Evolutionary conservation across 1,140 invertebrate genomes (phyloP).

Genomic region (Nilaparvata lugens): DNA sequence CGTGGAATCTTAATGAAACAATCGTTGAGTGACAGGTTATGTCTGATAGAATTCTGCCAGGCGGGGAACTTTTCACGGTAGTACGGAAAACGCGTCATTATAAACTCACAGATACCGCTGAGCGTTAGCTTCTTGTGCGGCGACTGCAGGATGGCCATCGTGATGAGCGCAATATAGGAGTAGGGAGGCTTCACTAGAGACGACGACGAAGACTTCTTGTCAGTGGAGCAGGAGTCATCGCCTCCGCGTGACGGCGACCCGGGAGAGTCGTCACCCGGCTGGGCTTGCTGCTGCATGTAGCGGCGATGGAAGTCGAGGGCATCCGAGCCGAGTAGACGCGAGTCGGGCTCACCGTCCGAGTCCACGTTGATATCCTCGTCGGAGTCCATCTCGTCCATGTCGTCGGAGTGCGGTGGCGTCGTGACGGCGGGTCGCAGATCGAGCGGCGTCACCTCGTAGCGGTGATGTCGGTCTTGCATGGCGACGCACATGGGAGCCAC

Average conservation of each 20-base stretch:
- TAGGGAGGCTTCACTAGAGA: conserved; percentile 80
- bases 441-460: conserved; percentile 15
- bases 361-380: conserved; percentile 31
- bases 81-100: conserved; percentile 95
- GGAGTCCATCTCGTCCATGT: conserved; percentile 20
- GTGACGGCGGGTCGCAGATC: conserved; percentile 19
- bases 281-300: background rate
- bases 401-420: conserved; percentile 11
- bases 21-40: conserved; percentile 96
- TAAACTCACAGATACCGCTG: conserved; percentile 97
- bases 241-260: background rate
- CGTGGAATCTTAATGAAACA: conserved; percentile 98
- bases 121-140: conserved; percentile 93
- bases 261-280: background rate
- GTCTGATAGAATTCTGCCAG: conserved; percentile 95
- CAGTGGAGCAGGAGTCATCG: conserved; percentile 7
- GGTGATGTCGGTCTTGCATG: conserved; percentile 26
- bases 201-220: conserved; percentile 19
- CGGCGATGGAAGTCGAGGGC: conserved; percentile 16
- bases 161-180: conserved; percentile 95
- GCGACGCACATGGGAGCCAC: conserved; percentile 24
- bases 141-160: conserved; percentile 96
- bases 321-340: background rate
- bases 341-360: conserved; percentile 24
- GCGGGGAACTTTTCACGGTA: conserved; percentile 92